Evolutionary conservation across 2,113 vertebrate species (phyloP).

Genomic region (Saiga tatarica): DNA sequence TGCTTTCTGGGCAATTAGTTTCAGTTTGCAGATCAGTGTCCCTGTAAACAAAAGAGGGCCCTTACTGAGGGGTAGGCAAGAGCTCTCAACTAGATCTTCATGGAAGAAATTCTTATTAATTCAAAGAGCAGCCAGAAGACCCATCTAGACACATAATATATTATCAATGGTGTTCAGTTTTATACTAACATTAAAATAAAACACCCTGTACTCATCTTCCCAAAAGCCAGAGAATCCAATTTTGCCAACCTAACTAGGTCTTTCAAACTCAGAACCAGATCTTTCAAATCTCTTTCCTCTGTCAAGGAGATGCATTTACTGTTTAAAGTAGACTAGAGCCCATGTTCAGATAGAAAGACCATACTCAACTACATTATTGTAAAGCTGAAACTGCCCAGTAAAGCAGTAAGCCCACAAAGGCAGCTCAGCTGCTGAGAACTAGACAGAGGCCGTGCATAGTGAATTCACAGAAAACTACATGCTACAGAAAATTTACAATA

Average conservation of each 20-base stretch:
- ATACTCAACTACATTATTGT: background rate
- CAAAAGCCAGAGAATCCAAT: constrained; percentile 38
- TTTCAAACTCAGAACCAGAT: constrained; percentile 42
- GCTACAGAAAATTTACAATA: background rate
- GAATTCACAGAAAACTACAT: constrained; percentile 21
- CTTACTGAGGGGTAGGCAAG: background rate
- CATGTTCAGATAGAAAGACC: constrained; percentile 20
- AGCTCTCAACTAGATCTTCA: constrained; percentile 26
- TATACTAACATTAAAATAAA: constrained; percentile 19
- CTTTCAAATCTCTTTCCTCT: constrained; percentile 34
- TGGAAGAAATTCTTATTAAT: constrained; percentile 50
- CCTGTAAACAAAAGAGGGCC: constrained; percentile 52
- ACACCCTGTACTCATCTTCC: background rate
- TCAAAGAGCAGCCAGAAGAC: constrained; percentile 28
- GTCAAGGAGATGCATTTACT: constrained; percentile 10
- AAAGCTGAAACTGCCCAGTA: constrained; percentile 1
- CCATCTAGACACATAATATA: background rate
- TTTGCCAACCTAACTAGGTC: constrained; percentile 44
- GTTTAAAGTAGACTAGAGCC: constrained; percentile 16
- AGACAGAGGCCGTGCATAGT: background rate
- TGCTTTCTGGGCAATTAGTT: constrained; percentile 61
- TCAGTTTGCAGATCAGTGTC: constrained; percentile 63
- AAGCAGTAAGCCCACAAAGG: background rate
- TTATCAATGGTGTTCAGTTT: background rate
- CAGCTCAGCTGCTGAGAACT: background rate